Evolutionary conservation across 1,140 invertebrate species (phyloP).

Genomic region (Whitmania pigra): DNA sequence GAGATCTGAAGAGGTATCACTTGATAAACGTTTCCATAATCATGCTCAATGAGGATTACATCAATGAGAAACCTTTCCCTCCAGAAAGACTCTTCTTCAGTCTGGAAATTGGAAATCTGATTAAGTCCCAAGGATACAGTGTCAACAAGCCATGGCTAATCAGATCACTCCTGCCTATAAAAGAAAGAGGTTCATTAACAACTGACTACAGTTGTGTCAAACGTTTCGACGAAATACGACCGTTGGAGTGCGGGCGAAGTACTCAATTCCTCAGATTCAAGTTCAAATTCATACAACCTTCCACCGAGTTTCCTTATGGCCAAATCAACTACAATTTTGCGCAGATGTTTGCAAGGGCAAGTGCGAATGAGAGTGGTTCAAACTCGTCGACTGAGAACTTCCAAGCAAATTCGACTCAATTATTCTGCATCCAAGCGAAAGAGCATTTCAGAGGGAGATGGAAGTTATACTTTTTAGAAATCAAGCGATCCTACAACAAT

Average conservation of each 20-base stretch:
- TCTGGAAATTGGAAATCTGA: not conserved
- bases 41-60: constrained; percentile 17
- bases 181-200: no score
- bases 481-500: not conserved
- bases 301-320: constrained; percentile 12
- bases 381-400: not conserved
- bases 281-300: constrained; percentile 14
- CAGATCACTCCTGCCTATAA: not conserved
- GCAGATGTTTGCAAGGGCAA: constrained; percentile 25
- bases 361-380: not conserved
- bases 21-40: constrained; percentile 21
- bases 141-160: constrained; percentile 2
- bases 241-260: not conserved
- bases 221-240: no score
- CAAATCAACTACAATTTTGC: constrained; percentile 23
- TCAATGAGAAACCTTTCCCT: not conserved
- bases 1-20: constrained; percentile 5
- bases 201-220: not conserved
- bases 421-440: not conserved
- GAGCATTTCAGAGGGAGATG: not conserved
- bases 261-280: constrained; percentile 12
- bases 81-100: not conserved
- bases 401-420: not conserved
- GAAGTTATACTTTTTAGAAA: constrained; percentile 5
- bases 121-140: not conserved